A percentile compares a stretch with the other conserved stretches of the same genome.
Evolutionary conservation across 2,888 invertebrate genomes (phyloP).

Genomic region (Microplitis deprimator): DNA sequence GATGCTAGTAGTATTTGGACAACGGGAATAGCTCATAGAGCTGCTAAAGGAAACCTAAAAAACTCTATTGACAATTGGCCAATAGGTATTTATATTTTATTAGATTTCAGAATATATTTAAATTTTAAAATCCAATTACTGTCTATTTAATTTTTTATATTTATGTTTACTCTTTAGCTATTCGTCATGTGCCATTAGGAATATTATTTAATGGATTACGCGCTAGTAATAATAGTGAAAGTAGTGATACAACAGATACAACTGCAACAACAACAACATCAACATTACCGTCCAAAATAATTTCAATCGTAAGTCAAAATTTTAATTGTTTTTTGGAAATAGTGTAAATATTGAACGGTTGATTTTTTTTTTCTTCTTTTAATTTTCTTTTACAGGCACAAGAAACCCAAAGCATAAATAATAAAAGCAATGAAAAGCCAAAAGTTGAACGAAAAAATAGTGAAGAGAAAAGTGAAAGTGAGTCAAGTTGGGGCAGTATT

Average conservation of each 20-base stretch:
- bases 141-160: background rate
- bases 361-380: background rate
- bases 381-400: constrained; percentile 4
- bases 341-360: too few species aligned
- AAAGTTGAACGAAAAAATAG: background rate
- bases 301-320: constrained; percentile 45
- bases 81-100: constrained; percentile 32
- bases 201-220: constrained; percentile 49
- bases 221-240: constrained; percentile 56
- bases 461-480: constrained; percentile 2
- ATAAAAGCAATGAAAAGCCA: background rate
- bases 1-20: constrained; percentile 66
- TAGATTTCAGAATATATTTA: background rate
- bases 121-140: too few species aligned
- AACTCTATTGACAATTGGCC: constrained; percentile 58
- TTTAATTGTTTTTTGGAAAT: background rate
- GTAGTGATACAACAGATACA: constrained; percentile 66
- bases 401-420: background rate
- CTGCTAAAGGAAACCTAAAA: constrained; percentile 51
- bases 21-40: constrained; percentile 61
- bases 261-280: constrained; percentile 57
- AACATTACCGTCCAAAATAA: constrained; percentile 51
- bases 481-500: constrained; percentile 26
- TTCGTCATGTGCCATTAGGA: constrained; percentile 57
- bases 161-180: constrained; percentile 24